A percentile compares a stretch with the other conserved stretches of the same genome.
Conservation (phyloP, 2,113 vertebrate genomes). For the Festucalex cinctus region DNA sequence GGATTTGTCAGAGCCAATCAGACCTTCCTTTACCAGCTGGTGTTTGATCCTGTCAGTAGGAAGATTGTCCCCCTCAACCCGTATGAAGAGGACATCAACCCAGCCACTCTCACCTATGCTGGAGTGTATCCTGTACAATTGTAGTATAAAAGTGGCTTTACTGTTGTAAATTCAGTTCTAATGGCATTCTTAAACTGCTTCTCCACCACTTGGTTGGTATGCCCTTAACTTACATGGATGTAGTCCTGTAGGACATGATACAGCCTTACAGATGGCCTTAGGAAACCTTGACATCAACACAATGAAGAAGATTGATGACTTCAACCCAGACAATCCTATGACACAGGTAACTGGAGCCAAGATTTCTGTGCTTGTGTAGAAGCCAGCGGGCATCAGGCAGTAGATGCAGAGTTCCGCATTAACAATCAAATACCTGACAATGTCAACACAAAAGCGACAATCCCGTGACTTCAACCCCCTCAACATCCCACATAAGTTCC, state of each 20-base stretch:
- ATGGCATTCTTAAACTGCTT: background rate
- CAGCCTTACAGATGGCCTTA: conserved; percentile 87
- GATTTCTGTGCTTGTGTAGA: background rate
- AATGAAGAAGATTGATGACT: conserved; percentile 83
- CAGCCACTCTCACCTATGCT: conserved; percentile 80
- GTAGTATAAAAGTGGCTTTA: background rate
- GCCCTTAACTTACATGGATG: conserved; percentile 66
- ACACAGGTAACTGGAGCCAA: conserved; percentile 47
- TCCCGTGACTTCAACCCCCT: too few species aligned
- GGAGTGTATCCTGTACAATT: conserved; percentile 84
- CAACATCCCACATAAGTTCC: too few species aligned
- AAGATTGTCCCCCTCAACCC: conserved; percentile 88
- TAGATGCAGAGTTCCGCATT: background rate
- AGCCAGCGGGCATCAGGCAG: too few species aligned
- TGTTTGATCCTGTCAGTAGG: conserved; percentile 87
- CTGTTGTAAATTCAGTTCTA: too few species aligned
- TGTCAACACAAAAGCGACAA: background rate
- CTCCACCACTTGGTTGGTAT: background rate
- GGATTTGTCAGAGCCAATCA: conserved; percentile 92
- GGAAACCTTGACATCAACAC: conserved; percentile 89
- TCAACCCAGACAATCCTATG: conserved; percentile 75
- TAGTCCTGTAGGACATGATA: conserved; percentile 82
- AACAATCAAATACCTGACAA: background rate
- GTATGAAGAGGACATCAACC: conserved; percentile 80
- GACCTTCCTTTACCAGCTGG: conserved; percentile 95